Evolutionary conservation across 2,888 invertebrate species (phyloP), one percentile per base, ranked within the genome.

Genomic region (Norana najaformis): DNA sequence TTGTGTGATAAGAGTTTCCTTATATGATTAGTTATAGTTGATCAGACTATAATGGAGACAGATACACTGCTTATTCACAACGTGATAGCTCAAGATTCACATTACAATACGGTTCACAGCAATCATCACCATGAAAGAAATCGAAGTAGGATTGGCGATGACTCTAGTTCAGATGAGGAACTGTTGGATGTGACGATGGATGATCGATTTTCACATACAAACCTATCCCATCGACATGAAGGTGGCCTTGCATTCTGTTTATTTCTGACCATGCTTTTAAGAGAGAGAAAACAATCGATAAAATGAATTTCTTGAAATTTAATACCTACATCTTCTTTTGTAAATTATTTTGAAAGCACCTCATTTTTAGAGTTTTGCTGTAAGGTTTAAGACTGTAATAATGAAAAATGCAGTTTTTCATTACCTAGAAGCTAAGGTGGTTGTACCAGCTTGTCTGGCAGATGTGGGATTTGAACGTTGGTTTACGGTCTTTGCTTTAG

Each of bases 401-500:
- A n/a, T n/a, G n/a, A 47, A 47, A 20, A 23, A 23, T 23, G 1
- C 47, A 47, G 3, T 23, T 47, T 23, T 47, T 47, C 47, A 23
- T 47, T 20, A 47, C 23, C 47, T 11, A 47, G 23, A 47, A 23
- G 23, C 23, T 47, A 23, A 47, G 47, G 2, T 47, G 5, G 47
- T 47, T 47, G 20, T 8, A 47, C 47, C 47, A 11, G 41, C 41
- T 41, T 23, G 23, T 23, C 23, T 47, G 23, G 23, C 23, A 47
- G 47, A 47, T 47, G 20, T 47, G 4, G 47, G n/a, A 18, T 47
- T 47, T 23, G 47, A 47, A 47, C 11, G 47, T 20, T 47, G 11
- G 47, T 47, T 85, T 20, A 36, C 37, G 38, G 38, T 39, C 35
- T 88, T 30, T 82, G 16, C 34, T 89, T 83, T 92, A 94, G 94